phyloP scores from a whole-genome alignment of 2,888 invertebrate genomes.

The Calliphora vomitoria region DNA sequence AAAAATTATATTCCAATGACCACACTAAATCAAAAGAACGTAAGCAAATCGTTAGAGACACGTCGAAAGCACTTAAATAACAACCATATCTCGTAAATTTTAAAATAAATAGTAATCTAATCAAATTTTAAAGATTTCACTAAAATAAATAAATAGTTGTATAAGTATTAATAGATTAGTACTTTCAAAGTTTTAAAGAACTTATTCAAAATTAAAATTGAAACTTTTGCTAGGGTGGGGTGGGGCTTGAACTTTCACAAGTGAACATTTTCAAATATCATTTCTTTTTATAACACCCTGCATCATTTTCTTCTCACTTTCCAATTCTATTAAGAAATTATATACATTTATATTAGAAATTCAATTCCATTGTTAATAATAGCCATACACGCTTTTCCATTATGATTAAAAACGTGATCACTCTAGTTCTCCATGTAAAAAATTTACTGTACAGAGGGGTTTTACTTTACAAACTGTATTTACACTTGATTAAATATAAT shows the following conservation, averaged over 20 bases:
- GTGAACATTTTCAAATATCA: background rate
- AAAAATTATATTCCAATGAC: no score
- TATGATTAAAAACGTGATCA: conserved; percentile 52
- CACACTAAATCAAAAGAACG: background rate
- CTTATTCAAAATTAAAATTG: no score
- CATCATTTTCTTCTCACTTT: background rate
- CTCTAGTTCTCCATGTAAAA: background rate
- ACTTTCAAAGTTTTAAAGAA: no score
- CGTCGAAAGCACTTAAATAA: background rate
- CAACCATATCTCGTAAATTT: background rate
- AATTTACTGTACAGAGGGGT: background rate
- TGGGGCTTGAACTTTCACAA: no score
- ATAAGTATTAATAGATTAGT: no score
- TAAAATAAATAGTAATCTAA: background rate
- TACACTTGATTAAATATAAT: conserved; percentile 32
- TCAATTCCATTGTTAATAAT: conserved; percentile 5
- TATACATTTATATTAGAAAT: background rate
- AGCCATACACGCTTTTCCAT: background rate
- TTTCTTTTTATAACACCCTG: background rate
- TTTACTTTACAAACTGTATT: background rate
- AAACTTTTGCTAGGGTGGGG: no score
- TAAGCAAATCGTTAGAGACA: background rate
- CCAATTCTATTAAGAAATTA: background rate
- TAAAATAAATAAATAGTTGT: background rate
- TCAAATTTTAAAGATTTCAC: background rate